A percentile compares a stretch with the other conserved stretches of the same genome.
Conservation (phyloP, 2,888 invertebrate species). For the Siphonodentalium dalli region DNA sequence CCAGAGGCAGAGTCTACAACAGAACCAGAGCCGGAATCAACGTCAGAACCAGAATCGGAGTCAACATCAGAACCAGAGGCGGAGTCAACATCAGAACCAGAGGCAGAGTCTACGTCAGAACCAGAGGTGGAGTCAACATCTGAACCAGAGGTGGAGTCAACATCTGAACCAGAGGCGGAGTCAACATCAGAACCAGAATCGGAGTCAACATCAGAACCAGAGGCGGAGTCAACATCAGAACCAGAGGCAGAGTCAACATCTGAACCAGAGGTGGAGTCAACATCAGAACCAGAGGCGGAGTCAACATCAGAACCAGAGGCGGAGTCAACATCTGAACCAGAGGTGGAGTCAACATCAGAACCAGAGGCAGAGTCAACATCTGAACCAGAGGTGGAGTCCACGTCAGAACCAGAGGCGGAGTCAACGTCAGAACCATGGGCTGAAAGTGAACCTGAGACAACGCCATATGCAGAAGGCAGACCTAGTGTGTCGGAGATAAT, state of each 20-base stretch:
- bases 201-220: slow-evolving; percentile 7
- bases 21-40: slow-evolving; percentile 11
- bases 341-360: slow-evolving; percentile 16
- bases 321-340: slow-evolving; percentile 17
- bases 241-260: slow-evolving; percentile 5
- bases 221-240: slow-evolving; percentile 6
- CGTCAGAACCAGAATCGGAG: slow-evolving; percentile 15
- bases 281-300: slow-evolving; percentile 5
- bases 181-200: slow-evolving; percentile 1
- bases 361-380: slow-evolving; percentile 16
- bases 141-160: neutral
- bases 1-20: slow-evolving; percentile 4
- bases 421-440: slow-evolving; percentile 2
- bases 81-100: slow-evolving; percentile 1
- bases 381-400: slow-evolving; percentile 16
- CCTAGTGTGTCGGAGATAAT: slow-evolving; percentile 31
- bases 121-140: slow-evolving; percentile 2
- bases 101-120: slow-evolving; percentile 4
- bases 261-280: slow-evolving; percentile 3
- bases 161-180: slow-evolving; percentile 5
- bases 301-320: slow-evolving; percentile 20
- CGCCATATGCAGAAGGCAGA: slow-evolving; percentile 14
- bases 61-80: slow-evolving; percentile 8
- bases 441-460: slow-evolving; percentile 15
- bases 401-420: slow-evolving; percentile 19